Evolutionary conservation across 2,888 invertebrate species (phyloP).

Genomic region (Heliconius ismenius): DNA sequence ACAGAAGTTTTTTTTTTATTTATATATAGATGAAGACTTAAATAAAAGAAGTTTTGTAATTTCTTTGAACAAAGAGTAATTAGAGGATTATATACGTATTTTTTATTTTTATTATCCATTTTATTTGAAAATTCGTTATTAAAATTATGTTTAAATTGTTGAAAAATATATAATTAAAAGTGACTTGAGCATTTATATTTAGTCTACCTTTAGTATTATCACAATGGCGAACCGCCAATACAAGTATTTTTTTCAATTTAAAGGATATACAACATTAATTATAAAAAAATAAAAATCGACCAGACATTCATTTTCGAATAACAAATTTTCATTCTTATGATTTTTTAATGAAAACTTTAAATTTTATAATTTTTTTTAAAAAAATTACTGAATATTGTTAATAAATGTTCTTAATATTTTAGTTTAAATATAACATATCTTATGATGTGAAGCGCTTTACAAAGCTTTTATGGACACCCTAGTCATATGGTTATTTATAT

Average conservation of each 20-base stretch:
- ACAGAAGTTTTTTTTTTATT: not conserved
- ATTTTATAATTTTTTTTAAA: not conserved
- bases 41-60: not conserved
- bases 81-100: not conserved
- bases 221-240: not conserved
- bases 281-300: not conserved
- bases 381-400: slow-evolving; percentile 12
- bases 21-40: not conserved
- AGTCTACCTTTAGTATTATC: not conserved
- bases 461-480: slow-evolving; percentile 20
- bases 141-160: not conserved
- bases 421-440: slow-evolving; percentile 19
- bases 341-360: not conserved
- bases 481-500: slow-evolving; percentile 28
- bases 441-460: slow-evolving; percentile 26
- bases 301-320: not conserved
- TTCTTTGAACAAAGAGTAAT: not conserved
- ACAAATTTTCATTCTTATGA: not conserved
- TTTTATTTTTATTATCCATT: not conserved
- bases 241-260: not conserved
- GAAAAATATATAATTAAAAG: not conserved
- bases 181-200: slow-evolving; percentile 4
- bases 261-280: not conserved
- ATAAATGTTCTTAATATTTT: slow-evolving; percentile 10
- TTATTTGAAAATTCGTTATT: not conserved